Conservation (phyloP, 2,113 vertebrate species). For the Tonatia bakeri region DNA sequence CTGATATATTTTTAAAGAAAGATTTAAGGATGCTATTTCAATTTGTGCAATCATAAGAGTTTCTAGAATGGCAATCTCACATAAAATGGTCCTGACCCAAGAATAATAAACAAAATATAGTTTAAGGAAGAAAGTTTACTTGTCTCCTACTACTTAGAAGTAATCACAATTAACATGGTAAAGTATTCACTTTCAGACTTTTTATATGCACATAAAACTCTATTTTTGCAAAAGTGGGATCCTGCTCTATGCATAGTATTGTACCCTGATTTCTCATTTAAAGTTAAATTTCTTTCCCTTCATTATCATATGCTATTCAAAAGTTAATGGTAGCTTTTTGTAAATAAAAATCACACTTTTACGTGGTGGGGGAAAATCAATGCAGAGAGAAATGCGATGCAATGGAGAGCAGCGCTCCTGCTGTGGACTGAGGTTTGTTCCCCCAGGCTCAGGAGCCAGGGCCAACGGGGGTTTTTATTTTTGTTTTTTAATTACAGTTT, state of each 20-base stretch:
- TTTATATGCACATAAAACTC: neutral
- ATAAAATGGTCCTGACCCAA: neutral
- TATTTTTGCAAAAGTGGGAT: neutral
- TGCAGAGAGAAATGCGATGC: neutral
- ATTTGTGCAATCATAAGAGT: neutral
- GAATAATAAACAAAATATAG: neutral
- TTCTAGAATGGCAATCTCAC: neutral
- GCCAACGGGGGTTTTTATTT: neutral
- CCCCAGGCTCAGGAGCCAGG: neutral
- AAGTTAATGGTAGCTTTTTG: neutral
- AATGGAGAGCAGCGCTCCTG: neutral
- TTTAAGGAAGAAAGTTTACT: neutral
- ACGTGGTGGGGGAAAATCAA: neutral
- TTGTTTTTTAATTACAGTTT: neutral
- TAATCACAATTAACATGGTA: neutral
- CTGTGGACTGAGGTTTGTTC: neutral
- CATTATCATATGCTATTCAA: neutral
- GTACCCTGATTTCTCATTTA: neutral
- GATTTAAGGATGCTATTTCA: neutral
- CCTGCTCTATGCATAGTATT: neutral
- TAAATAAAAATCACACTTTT: conserved; percentile 22
- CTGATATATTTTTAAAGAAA: neutral
- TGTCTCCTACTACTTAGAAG: neutral
- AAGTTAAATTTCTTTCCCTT: neutral
- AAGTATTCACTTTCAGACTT: neutral